Base-by-base conservation (phyloP, 1,140 invertebrate genomes). In the Ylistrum balloti region DNA sequence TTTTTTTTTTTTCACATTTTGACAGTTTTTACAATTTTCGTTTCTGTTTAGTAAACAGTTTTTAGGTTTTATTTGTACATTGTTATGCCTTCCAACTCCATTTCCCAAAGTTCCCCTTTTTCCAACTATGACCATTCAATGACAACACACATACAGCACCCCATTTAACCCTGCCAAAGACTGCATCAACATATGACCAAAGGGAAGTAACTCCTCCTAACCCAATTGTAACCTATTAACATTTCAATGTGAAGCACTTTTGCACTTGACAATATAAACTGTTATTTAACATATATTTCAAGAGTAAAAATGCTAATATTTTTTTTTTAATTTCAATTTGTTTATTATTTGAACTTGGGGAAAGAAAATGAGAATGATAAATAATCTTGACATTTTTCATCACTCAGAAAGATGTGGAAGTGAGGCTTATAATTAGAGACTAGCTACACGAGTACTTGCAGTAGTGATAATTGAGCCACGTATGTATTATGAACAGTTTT, bases 401-500 rank as follows among this genome's bases (percentile, higher is more conserved):
- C 56, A 74, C 56, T 28, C 56, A 74, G 56, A 74, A 74, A 74
- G 41, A 74, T n/a, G 22, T 74, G 56, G 56, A 74, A 74, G 56
- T 74, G 56, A 74, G n/a, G 56, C 56, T 74, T 74, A 74, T 74
- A 28, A 74, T 74, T 74, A 74, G 56, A 74, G 56, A 74, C 56
- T 74, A 74, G 56, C 56, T 74, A 74, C 56, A 74, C 56, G 28
- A 17, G 56, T 74, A 17, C 56, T 74, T 74, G 56, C 56, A 74
- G 56, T 74, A 74, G 56, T 74, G 56, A 74, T 74, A 74, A 28
- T 74, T 74, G 56, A 74, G 56, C 22, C 56, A 74, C 56, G 56
- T 74, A 74, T 74, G 56, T 74, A 74, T 74, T 28, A 74, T 28
- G n/a, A 28, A 74, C 56, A 74, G 56, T 74, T 74, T 74, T 74